Percentiles rank a stretch among this genome's conserved stretches.
These are phyloP conservation scores for Tursiops truncatus DNA, from an alignment of 2,113 vertebrate species.

Conservation along the genomic window DNA sequence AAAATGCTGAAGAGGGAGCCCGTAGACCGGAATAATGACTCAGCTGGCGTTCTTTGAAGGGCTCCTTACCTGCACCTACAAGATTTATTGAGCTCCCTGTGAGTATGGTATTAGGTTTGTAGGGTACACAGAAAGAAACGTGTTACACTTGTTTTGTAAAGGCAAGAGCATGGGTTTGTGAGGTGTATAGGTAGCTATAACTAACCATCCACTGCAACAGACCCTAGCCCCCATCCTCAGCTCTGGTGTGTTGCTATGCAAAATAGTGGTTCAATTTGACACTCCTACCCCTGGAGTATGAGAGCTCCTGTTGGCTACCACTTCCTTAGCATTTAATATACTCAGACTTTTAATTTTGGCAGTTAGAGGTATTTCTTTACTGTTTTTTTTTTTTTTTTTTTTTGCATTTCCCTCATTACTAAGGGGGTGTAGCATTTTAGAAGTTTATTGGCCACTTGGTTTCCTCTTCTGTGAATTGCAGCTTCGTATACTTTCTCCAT, in stretches of 20 bases:
- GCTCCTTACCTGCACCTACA: background rate
- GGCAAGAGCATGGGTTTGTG: background rate
- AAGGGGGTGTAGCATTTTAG: background rate
- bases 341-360: background rate
- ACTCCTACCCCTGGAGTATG: background rate
- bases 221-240: fast-evolving
- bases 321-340: background rate
- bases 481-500: background rate
- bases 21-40: background rate
- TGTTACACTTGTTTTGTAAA: background rate
- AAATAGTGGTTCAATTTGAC: background rate
- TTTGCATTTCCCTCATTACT: background rate
- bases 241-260: background rate
- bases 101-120: background rate
- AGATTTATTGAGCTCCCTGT: background rate
- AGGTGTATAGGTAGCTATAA: background rate
- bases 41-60: too few relatives aligned
- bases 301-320: background rate
- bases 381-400: background rate
- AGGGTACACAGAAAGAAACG: background rate
- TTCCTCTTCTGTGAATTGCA: background rate
- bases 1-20: background rate
- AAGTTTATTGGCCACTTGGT: background rate
- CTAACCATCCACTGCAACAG: background rate
- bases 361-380: background rate